Evolutionary conservation across 2,797 vertebrate genomes (phyloP).

Genomic region (Avahi laniger): DNA sequence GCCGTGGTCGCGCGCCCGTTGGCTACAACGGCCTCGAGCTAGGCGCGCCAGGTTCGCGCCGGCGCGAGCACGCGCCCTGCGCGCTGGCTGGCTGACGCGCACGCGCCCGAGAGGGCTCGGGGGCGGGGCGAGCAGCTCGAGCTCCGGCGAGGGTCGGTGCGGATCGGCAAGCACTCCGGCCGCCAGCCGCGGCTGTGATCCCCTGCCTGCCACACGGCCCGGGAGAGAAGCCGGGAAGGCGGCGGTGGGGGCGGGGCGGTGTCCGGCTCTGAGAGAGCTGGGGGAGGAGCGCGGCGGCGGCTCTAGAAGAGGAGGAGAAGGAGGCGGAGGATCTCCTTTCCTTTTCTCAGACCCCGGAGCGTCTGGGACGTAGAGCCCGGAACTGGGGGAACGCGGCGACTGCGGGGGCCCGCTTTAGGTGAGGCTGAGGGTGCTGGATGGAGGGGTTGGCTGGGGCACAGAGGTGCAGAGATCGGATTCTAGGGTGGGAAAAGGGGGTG

Average conservation of each 20-base stretch:
- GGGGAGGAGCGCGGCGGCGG: slow-evolving; percentile 64
- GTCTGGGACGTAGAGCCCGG: slow-evolving; percentile 59
- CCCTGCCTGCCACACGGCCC: not conserved
- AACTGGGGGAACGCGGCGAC: slow-evolving; percentile 44
- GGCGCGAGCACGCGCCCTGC: slow-evolving; percentile 61
- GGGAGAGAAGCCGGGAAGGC: not conserved
- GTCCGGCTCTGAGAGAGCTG: slow-evolving; percentile 13
- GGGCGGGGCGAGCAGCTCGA: slow-evolving; percentile 52
- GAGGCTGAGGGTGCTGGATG: not conserved
- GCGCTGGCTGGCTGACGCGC: slow-evolving; percentile 67
- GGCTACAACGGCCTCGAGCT: slow-evolving; percentile 16
- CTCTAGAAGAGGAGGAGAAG: not conserved
- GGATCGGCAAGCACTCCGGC: not conserved
- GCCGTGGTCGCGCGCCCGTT: not conserved
- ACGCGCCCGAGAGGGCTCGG: slow-evolving; percentile 67
- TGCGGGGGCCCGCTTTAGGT: slow-evolving; percentile 28
- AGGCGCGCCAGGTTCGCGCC: slow-evolving; percentile 20
- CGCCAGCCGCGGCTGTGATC: not conserved
- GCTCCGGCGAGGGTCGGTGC: slow-evolving; percentile 27
- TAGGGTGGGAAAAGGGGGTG: not conserved
- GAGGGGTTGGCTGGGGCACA: not conserved
- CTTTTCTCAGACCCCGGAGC: slow-evolving; percentile 52
- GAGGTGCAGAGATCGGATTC: not conserved
- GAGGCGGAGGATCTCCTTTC: slow-evolving; percentile 37
- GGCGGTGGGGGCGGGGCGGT: slow-evolving; percentile 67